These are phyloP conservation scores for Pachyrhynchus sulphureomaculatus DNA, from an alignment of 1,140 invertebrate species.

Conservation along the genomic window DNA sequence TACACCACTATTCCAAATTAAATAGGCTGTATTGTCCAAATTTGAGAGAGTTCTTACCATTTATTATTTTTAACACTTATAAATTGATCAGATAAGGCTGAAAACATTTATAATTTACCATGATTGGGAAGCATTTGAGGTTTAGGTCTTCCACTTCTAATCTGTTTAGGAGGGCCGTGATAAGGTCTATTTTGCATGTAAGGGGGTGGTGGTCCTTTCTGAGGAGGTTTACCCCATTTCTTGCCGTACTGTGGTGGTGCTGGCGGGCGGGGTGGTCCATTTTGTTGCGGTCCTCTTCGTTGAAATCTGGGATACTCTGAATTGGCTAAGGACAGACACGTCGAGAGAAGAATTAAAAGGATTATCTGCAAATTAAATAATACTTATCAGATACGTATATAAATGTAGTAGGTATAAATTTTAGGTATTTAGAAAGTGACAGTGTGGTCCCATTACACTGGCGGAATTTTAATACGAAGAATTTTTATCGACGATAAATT, in stretches of 20 bases:
- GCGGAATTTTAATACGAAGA: too few species aligned
- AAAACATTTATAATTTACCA: background rate
- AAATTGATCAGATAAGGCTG: too few species aligned
- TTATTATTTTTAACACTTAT: too few species aligned
- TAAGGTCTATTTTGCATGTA: conserved; percentile 4
- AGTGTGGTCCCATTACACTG: too few species aligned
- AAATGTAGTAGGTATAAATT: too few species aligned
- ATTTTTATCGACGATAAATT: too few species aligned
- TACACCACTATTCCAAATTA: too few species aligned
- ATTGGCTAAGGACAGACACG: conserved; percentile 12
- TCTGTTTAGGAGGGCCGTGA: background rate
- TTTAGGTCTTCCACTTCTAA: background rate
- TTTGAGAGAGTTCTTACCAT: too few species aligned
- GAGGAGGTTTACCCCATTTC: conserved; percentile 36
- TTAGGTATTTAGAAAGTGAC: too few species aligned
- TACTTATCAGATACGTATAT: too few species aligned
- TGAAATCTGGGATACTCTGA: conserved; percentile 33
- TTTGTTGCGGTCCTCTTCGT: conserved; percentile 25
- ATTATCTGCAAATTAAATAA: conserved; percentile 32
- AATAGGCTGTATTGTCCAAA: too few species aligned
- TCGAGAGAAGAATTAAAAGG: conserved; percentile 26
- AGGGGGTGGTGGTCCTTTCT: background rate
- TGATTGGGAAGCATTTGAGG: background rate
- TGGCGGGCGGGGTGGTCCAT: conserved; percentile 25
- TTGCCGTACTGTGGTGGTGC: conserved; percentile 32